Conservation (phyloP, 2,113 vertebrate species). For the Microcebus ravelobensis region DNA sequence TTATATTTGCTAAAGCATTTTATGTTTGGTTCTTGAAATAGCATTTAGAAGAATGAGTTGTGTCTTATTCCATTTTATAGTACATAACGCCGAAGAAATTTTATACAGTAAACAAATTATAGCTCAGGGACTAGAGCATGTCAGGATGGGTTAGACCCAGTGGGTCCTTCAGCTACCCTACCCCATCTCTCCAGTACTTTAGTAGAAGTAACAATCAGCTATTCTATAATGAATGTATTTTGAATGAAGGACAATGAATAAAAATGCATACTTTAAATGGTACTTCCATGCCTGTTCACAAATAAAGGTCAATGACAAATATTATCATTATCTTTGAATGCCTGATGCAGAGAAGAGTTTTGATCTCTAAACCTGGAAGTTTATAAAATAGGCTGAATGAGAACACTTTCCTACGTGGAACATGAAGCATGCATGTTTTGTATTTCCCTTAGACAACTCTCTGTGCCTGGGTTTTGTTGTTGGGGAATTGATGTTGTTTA, state of each 20-base stretch:
- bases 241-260: background rate
- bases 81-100: background rate
- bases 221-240: background rate
- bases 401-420: background rate
- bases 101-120: background rate
- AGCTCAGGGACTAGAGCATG: background rate
- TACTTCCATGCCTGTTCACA: background rate
- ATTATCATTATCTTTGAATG: background rate
- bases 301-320: background rate
- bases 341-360: background rate
- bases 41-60: background rate
- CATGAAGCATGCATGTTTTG: background rate
- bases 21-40: background rate
- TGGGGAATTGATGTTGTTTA: background rate
- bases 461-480: background rate
- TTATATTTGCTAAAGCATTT: background rate
- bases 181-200: background rate
- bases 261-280: background rate
- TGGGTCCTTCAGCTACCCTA: background rate
- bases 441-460: background rate
- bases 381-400: background rate
- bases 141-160: background rate
- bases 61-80: background rate
- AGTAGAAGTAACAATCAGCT: background rate
- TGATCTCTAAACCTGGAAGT: background rate